Percentiles rank a stretch among this genome's conserved stretches.
Conservation (phyloP, 2,888 invertebrate genomes). For the Halictus ligatus region DNA sequence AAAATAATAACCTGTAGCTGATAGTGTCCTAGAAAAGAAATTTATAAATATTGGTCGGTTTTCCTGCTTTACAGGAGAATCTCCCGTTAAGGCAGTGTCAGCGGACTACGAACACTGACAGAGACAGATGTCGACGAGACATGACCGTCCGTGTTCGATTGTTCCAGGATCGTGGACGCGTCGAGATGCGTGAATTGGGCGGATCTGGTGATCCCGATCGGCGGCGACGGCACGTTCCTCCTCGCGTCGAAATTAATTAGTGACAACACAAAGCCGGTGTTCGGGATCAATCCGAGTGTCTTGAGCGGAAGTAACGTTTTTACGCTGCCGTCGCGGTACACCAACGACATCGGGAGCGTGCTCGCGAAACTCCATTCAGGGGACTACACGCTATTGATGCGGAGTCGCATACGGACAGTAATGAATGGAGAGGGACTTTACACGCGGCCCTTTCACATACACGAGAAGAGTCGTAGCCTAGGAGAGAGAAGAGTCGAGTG, state of each 20-base stretch:
- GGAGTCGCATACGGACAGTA: constrained; percentile 64
- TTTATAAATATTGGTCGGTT: background rate
- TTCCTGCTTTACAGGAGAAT: background rate
- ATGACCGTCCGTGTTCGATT: background rate
- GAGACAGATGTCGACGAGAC: background rate
- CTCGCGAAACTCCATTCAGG: constrained; percentile 57
- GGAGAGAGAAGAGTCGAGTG: constrained; percentile 57
- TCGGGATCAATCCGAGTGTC: constrained; percentile 57
- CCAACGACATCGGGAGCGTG: constrained; percentile 46
- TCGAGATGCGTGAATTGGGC: constrained; percentile 93
- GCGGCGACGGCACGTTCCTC: constrained; percentile 98
- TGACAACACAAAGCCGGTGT: constrained; percentile 57
- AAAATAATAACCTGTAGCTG: background rate
- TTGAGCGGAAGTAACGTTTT: constrained; percentile 9
- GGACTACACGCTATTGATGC: constrained; percentile 57
- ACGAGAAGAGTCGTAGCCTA: constrained; percentile 58
- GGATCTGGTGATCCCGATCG: constrained; percentile 92
- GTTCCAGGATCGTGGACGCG: constrained; percentile 85
- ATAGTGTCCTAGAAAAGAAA: too few species aligned
- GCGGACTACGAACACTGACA: background rate
- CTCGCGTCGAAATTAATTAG: constrained; percentile 89
- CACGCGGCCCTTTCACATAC: constrained; percentile 50
- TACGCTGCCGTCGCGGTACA: constrained; percentile 41
- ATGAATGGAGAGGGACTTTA: constrained; percentile 63
- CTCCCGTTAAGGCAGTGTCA: background rate